Evolutionary conservation across 2,113 vertebrate genomes (phyloP), one percentile per base, ranked within the genome.

Genomic region (Corythornis cristatus): DNA sequence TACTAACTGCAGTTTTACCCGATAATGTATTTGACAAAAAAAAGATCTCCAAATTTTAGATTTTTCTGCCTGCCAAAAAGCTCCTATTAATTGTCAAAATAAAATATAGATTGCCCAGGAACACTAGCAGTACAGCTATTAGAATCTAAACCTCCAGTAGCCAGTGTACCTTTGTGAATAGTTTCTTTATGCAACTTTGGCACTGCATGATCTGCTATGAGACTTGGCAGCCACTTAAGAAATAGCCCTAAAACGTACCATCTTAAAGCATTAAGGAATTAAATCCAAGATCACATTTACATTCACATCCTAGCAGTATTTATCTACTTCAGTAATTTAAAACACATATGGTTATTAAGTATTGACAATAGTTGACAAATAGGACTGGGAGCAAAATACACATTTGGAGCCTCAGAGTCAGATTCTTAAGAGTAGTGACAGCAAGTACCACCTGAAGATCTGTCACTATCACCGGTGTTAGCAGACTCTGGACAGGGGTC

Each of bases 391-490:
- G 14, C 0, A 1, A 86, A 70, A 37, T 31, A 64, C 12, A 21
- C 29, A 53, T 80, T 6, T 29, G 20, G 17, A 18, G 9, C 18
- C 43, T 12, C 21, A 23, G 18, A 64, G 25, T 31, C 25, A 66
- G 42, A 26, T 50, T 60, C 8, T 28, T 28, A 35, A 6, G 12
- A 45, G 17, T 17, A 71, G 29, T 1, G 4, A 45, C 23, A 48
- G 50, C 12, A 81, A 0, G 0, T n/a, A 57, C 10, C 26, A 57
- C 29, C 8, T 22, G 48, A 43, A 83, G 7, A 51, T 16, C 8
- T 51, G 12, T 17, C 11, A 13, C 13, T 35, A 18, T 40, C n/a
- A 19, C 0, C 1, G 64, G 4, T 2, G 0, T 46, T 35, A 67
- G 13, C 26, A 83, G n/a, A 3, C 22, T 66, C 11, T 1, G 2